Evolutionary conservation across 2,797 vertebrate genomes (phyloP), one percentile per base, ranked within the genome.

Genomic region (Remorina albescens): DNA sequence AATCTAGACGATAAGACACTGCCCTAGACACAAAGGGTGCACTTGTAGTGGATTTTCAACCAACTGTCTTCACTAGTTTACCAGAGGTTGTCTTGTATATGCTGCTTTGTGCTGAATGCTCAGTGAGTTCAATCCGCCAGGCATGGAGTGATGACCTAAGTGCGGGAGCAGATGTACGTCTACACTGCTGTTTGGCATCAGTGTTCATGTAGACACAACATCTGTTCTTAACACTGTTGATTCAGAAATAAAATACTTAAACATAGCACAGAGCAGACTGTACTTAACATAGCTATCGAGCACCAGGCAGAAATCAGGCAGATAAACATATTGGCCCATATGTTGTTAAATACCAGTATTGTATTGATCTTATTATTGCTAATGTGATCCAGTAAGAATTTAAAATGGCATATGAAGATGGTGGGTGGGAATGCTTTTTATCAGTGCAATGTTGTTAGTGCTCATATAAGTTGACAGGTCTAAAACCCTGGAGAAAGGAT

Each of bases 101-200:
- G 50, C 64, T 70, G 66, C 65, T 74, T 81, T 58, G 15, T 1
- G 1, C 53, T 86, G 77, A 87, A 81, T 68, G 73, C 60, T 73
- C 70, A 72, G 83, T 87, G 85, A 84, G 86, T 84, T 84, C 84
- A 90, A 79, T 90, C 83, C 83, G 75, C 16, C 74, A 6, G 89
- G 76, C 87, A 60, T 63, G 55, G 49, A 59, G 36, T 64, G 44
- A 85, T 87, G 88, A 83, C 83, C 82, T 78, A 81, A 88, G 70
- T 51, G 64, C 67, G 72, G 84, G 78, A 85, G 83, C 90, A 92
- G 90, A 90, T 92, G 89, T n/a, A n/a, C n/a, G n/a, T n/a, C n/a
- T n/a, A n/a, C n/a, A n/a, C n/a, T n/a, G n/a, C n/a, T n/a, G n/a
- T n/a, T n/a, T n/a, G n/a, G n/a, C n/a, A n/a, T n/a, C n/a, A n/a